Base-by-base conservation (phyloP, 1,140 invertebrate genomes). In the Tribolium madens region DNA sequence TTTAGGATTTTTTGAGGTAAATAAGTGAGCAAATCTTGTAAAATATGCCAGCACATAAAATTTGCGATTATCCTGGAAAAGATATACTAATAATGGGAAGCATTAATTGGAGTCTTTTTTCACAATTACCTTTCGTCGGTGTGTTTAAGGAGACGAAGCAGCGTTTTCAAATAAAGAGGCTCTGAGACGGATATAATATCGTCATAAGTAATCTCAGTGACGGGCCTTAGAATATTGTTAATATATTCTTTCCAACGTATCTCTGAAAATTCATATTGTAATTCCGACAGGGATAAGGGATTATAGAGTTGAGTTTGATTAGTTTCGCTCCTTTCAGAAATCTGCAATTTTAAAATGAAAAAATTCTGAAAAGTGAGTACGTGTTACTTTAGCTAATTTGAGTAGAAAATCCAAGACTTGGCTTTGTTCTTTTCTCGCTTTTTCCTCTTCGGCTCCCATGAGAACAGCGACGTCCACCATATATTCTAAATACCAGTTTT, bases 341-440 rank as follows among this genome's bases (percentile, higher is more conserved):
- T 72, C 70, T 72, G 68, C 12, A 52, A 72, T 48, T 50, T 52
- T 14, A 3, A 72, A 14, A 72, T 71, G 4, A 52, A 42, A 42
- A 42, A 21, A 31, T 72, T 21, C 9, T 52, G 9, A 52, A 26
- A 21, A 72, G 21, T 26, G 21, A 21, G 18, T 47, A 17, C 12
- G 15, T 50, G 47, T 91, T 89, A 96, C 95, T 84, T 97, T 96
- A 12, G 96, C 95, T 53, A 99, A 88, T 77, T 92, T 89, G 17
- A 95, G 94, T 87, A 98, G 96, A 82, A 99, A 98, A 14, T 93
- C 87, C 0, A 99, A 87, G 0, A 96, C 94, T 57, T 95, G 92
- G n/a, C 88, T 89, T 60, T 98, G 89, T 81, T 98, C 95, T 3
- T 87, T 84, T 78, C 89, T 85, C 0, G 96, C 96, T 12, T 84